phyloP scores from a whole-genome alignment of 1,140 invertebrate genomes.

The Drosophila busckii region DNA sequence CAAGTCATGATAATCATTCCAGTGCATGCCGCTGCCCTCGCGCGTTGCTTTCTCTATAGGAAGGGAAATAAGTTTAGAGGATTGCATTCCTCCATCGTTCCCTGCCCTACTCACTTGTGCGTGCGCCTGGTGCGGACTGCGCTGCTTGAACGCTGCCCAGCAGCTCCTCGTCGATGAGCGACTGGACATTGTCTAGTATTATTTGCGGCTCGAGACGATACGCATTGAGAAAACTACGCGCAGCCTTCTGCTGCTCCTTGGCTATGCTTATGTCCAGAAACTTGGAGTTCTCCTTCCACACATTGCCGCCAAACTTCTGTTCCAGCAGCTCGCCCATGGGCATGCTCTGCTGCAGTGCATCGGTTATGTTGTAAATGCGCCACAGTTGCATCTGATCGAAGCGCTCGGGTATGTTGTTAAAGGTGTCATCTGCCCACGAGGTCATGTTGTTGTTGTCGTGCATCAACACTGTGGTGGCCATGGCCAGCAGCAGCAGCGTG shows the following conservation, averaged over 20 bases:
- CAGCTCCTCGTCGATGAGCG: constrained; percentile 78
- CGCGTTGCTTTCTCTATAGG: constrained; percentile 52
- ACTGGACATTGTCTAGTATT: constrained; percentile 49
- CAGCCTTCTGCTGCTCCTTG: constrained; percentile 60
- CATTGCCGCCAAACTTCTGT: constrained; percentile 65
- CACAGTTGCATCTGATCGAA: constrained; percentile 81
- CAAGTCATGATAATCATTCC: constrained; percentile 86
- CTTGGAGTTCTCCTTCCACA: constrained; percentile 77
- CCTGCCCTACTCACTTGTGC: constrained; percentile 62
- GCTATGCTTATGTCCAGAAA: constrained; percentile 71
- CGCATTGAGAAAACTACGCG: constrained; percentile 51
- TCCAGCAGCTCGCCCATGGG: constrained; percentile 59
- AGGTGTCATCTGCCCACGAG: constrained; percentile 13
- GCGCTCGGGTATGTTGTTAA: constrained; percentile 74
- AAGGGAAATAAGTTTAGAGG: neutral
- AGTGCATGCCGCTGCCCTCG: constrained; percentile 81
- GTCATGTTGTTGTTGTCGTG: constrained; percentile 31
- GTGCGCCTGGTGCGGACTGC: constrained; percentile 5
- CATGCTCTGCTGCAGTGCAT: constrained; percentile 44
- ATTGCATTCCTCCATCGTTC: too few species aligned
- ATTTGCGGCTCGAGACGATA: constrained; percentile 47
- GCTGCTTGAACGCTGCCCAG: constrained; percentile 37
- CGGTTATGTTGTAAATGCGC: constrained; percentile 79
- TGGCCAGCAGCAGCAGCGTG: constrained; percentile 3
- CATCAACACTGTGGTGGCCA: constrained; percentile 1